Conservation (phyloP, 1,140 invertebrate genomes). For the Augochlora pura region DNA sequence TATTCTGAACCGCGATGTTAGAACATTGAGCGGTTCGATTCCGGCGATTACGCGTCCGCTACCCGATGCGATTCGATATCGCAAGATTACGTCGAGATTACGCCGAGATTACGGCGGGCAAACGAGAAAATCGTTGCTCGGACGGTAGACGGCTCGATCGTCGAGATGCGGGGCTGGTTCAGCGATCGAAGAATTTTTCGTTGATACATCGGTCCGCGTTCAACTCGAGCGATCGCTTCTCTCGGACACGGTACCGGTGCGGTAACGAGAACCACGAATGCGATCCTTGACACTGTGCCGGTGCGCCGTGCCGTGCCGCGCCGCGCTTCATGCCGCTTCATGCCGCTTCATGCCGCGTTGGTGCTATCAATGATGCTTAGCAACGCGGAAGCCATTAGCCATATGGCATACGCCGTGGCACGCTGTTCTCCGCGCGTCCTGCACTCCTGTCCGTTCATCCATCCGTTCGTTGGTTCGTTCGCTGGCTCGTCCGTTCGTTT, state of each 20-base stretch:
- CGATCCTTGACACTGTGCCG: slow-evolving; percentile 65
- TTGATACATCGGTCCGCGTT: neutral
- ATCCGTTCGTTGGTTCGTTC: slow-evolving; percentile 3
- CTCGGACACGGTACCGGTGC: slow-evolving; percentile 56
- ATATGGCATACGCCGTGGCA: slow-evolving; percentile 72
- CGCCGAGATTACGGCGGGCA: too few relatives aligned
- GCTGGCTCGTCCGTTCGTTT: neutral
- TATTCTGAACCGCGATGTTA: too few relatives aligned
- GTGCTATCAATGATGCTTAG: slow-evolving; percentile 69
- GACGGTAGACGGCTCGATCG: neutral
- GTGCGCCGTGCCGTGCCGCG: neutral
- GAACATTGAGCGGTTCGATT: too few relatives aligned
- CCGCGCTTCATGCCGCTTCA: too few relatives aligned
- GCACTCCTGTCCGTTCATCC: slow-evolving; percentile 33
- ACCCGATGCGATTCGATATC: too few relatives aligned
- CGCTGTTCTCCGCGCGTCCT: slow-evolving; percentile 41
- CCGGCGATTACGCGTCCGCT: too few relatives aligned
- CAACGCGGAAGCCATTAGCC: slow-evolving; percentile 76
- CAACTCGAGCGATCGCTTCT: neutral
- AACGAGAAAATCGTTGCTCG: neutral
- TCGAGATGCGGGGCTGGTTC: neutral
- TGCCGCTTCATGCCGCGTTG: slow-evolving; percentile 14
- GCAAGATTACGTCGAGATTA: too few relatives aligned
- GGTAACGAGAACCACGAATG: slow-evolving; percentile 64
- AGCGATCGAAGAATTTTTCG: neutral